A percentile compares a stretch with the other conserved stretches of the same genome.
phyloP scores from a whole-genome alignment of 2,888 invertebrate genomes.

The Apoderus coryli region DNA sequence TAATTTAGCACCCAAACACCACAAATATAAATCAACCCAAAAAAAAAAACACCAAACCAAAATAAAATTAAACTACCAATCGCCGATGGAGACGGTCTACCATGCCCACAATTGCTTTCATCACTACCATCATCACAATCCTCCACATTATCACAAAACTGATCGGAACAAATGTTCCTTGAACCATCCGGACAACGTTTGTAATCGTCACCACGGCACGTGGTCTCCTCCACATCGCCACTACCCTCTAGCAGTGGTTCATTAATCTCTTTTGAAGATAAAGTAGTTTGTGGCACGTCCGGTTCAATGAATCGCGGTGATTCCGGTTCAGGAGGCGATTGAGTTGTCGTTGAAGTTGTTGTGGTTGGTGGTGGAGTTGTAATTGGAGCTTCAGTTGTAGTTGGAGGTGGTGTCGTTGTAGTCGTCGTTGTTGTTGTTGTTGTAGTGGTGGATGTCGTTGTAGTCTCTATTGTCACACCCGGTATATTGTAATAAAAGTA shows the following conservation, averaged over 20 bases:
- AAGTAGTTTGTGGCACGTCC: constrained; percentile 5
- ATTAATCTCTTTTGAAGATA: neutral
- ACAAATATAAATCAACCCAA: too few species aligned
- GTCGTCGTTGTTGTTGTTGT: constrained; percentile 7
- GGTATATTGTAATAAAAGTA: too few species aligned
- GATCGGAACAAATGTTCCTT: constrained; percentile 39
- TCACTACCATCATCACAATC: constrained; percentile 58
- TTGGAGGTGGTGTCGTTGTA: constrained; percentile 7
- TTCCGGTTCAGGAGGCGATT: neutral
- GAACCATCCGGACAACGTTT: constrained; percentile 37
- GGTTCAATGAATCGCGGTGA: constrained; percentile 4
- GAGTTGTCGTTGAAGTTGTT: neutral
- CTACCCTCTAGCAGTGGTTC: constrained; percentile 15
- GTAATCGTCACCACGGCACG: constrained; percentile 39
- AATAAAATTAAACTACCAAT: too few species aligned
- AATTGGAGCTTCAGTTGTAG: constrained; percentile 8
- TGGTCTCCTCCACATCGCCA: constrained; percentile 19
- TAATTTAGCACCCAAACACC: too few species aligned
- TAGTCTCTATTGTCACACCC: too few species aligned
- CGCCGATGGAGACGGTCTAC: too few species aligned
- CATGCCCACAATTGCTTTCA: constrained; percentile 40
- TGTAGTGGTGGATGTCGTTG: too few species aligned
- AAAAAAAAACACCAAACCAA: too few species aligned
- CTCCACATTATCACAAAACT: constrained; percentile 44
- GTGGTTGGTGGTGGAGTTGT: constrained; percentile 13